Evolutionary conservation across 2,797 vertebrate species (phyloP).

Genomic region (Sciurus vulgaris): DNA sequence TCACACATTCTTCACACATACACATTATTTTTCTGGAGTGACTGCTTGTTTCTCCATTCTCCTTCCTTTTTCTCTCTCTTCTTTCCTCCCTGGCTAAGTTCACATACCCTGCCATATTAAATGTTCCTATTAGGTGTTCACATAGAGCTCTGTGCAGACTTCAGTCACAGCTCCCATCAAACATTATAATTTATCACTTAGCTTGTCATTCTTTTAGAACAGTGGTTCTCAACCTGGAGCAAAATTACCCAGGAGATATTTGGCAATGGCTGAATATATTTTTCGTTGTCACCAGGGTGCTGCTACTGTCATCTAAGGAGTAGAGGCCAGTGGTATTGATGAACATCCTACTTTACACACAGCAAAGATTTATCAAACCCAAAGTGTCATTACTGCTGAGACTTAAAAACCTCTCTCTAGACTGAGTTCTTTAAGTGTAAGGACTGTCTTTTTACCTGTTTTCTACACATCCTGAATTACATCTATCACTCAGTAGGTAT

Average conservation of each 20-base stretch:
- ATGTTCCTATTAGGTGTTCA: neutral
- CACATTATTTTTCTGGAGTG: neutral
- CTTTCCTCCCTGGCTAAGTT: neutral
- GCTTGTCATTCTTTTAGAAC: slow-evolving; percentile 38
- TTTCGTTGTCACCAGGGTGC: neutral
- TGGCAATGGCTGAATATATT: neutral
- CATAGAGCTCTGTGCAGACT: neutral
- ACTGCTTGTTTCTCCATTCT: neutral
- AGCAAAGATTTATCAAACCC: neutral
- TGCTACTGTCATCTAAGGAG: neutral
- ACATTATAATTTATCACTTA: slow-evolving; percentile 34
- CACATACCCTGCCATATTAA: neutral
- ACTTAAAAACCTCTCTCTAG: neutral
- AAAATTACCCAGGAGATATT: neutral
- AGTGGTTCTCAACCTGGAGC: neutral
- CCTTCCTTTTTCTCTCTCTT: neutral
- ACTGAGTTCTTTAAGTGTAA: neutral
- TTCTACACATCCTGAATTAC: neutral
- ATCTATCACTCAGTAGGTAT: slow-evolving; percentile 1
- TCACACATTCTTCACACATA: neutral
- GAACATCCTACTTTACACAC: neutral
- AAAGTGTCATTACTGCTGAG: neutral
- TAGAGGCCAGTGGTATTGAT: neutral
- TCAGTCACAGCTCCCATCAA: neutral
- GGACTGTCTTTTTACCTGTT: neutral